Evolutionary conservation across 2,888 invertebrate species (phyloP).

Genomic region (Tipula lateralis): DNA sequence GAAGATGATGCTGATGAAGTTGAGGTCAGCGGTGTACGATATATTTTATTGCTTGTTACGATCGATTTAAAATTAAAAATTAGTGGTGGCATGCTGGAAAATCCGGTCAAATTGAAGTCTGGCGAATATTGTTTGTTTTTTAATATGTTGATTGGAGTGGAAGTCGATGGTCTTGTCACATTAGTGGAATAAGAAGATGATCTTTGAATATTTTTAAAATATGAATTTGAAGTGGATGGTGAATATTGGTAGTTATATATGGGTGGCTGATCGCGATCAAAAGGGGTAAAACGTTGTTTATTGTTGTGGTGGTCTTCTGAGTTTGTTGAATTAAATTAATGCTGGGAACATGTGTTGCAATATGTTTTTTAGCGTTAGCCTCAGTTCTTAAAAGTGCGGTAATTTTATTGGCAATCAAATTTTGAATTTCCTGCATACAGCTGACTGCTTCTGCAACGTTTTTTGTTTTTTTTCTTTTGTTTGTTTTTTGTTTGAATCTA

Average conservation of each 20-base stretch:
- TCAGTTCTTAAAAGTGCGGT: constrained; percentile 29
- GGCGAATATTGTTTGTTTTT: neutral
- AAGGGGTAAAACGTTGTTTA: neutral
- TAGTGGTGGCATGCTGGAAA: no score
- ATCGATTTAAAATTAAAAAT: neutral
- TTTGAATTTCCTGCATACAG: no score
- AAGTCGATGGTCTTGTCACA: neutral
- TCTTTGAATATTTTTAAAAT: neutral
- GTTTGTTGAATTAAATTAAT: neutral
- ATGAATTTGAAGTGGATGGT: neutral
- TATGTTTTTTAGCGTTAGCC: neutral
- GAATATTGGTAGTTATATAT: neutral
- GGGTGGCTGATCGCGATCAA: neutral
- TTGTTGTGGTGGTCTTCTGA: neutral
- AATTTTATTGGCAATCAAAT: no score
- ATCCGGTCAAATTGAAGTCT: no score
- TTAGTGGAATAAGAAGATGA: neutral
- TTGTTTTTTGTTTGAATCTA: no score
- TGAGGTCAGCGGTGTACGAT: neutral
- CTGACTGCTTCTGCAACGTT: no score
- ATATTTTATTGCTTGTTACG: neutral
- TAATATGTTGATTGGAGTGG: neutral
- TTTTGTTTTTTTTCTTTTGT: no score
- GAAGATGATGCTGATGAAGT: neutral
- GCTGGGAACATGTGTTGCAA: neutral